phyloP scores from a whole-genome alignment of 2,888 invertebrate species.

The Alitta virens region DNA sequence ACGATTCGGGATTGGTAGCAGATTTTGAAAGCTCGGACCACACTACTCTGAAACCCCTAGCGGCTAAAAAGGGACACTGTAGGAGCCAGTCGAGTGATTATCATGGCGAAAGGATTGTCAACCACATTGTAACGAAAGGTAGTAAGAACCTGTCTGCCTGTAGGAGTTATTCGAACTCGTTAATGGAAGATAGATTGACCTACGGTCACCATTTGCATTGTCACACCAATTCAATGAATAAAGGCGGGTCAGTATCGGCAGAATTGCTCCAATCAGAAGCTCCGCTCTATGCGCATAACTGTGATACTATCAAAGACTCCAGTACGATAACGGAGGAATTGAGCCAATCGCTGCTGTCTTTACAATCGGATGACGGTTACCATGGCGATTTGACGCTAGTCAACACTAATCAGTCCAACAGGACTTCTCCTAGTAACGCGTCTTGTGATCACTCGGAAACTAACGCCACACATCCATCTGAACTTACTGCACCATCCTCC shows the following conservation, averaged over 20 bases:
- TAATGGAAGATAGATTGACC: background rate
- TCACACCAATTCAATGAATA: background rate
- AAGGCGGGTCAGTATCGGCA: background rate
- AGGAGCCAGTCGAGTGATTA: background rate
- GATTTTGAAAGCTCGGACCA: slow-evolving; percentile 14
- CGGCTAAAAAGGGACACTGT: background rate
- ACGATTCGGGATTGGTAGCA: slow-evolving; percentile 11
- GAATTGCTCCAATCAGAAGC: background rate
- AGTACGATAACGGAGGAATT: background rate
- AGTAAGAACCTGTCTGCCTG: background rate
- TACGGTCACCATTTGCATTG: background rate
- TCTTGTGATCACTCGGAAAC: background rate
- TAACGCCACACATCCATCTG: background rate
- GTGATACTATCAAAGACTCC: background rate
- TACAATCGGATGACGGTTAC: background rate
- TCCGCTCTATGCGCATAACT: background rate
- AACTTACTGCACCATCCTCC: background rate
- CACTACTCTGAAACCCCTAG: background rate
- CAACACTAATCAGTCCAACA: background rate
- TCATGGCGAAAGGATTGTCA: background rate
- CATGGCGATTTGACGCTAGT: background rate
- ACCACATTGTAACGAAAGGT: background rate
- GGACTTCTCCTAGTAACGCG: too few relatives aligned
- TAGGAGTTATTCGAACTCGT: background rate
- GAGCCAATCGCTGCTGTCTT: background rate